Conservation (phyloP, 2,888 invertebrate species). For the Rosalia funebris region DNA sequence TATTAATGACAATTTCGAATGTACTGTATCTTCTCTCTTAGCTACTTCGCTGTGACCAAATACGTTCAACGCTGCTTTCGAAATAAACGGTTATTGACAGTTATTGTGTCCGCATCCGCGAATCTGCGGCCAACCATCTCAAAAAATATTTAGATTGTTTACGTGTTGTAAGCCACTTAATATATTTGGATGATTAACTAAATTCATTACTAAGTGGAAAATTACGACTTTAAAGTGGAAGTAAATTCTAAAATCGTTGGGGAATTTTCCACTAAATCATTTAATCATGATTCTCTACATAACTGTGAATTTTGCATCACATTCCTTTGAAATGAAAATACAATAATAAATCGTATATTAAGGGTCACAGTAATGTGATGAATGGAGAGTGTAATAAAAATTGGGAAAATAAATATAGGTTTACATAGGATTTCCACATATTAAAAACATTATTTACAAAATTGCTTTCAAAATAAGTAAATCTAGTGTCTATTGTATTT, state of each 20-base stretch:
- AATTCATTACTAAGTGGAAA: background rate
- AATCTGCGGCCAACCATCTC: background rate
- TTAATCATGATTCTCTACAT: no score
- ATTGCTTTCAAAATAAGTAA: background rate
- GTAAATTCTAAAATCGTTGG: background rate
- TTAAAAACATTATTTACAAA: no score
- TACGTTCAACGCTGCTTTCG: conserved; percentile 23
- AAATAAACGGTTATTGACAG: conserved; percentile 12
- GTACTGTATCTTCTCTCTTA: no score
- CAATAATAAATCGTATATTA: background rate
- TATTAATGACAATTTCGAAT: no score
- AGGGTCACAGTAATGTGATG: background rate
- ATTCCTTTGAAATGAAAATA: background rate
- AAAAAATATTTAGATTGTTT: conserved; percentile 13
- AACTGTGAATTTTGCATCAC: background rate
- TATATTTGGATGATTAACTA: background rate
- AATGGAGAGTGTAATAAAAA: background rate
- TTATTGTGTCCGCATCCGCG: conserved; percentile 1
- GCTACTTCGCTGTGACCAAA: no score
- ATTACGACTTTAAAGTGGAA: background rate
- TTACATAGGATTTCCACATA: background rate
- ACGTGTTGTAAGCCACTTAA: background rate
- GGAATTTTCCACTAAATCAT: no score
- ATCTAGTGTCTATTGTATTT: background rate
- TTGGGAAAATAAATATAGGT: background rate